phyloP scores from a whole-genome alignment of 2,888 invertebrate genomes.

The Neoaliturus tenellus region DNA sequence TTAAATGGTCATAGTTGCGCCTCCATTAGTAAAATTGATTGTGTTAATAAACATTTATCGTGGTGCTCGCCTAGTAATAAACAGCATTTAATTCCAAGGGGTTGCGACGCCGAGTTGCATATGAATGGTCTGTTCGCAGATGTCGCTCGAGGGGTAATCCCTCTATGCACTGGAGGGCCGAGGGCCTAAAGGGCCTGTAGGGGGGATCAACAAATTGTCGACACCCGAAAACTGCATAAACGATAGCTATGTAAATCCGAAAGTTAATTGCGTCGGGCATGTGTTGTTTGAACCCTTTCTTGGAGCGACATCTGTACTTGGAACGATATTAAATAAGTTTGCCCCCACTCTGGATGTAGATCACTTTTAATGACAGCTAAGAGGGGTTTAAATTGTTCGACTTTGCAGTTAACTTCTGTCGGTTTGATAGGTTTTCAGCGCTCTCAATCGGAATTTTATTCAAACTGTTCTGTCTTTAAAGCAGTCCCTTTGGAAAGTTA shows the following conservation, averaged over 20 bases:
- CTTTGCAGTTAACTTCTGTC: constrained; percentile 43
- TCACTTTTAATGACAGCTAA: constrained; percentile 49
- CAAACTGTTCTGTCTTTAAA: constrained; percentile 48
- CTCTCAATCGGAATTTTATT: constrained; percentile 40
- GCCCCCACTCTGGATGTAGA: constrained; percentile 50
- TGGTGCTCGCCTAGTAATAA: constrained; percentile 23
- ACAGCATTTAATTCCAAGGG: constrained; percentile 38
- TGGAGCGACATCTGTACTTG: constrained; percentile 39
- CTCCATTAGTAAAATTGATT: constrained; percentile 46
- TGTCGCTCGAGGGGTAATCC: constrained; percentile 5
- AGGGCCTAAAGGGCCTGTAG: neutral
- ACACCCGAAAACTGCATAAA: constrained; percentile 42
- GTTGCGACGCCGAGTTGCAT: constrained; percentile 12
- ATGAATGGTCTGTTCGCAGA: constrained; percentile 39
- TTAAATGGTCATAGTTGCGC: constrained; percentile 1
- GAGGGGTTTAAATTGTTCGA: constrained; percentile 49
- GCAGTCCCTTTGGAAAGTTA: neutral
- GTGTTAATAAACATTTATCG: constrained; percentile 51
- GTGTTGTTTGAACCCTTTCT: constrained; percentile 35
- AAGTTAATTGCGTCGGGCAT: constrained; percentile 43
- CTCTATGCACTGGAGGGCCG: neutral
- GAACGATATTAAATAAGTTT: constrained; percentile 51
- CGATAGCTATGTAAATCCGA: constrained; percentile 48
- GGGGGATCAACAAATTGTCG: constrained; percentile 40
- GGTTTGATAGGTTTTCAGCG: constrained; percentile 48